Conservation (phyloP, 2,797 vertebrate genomes). For the Echeneis naucrates region DNA sequence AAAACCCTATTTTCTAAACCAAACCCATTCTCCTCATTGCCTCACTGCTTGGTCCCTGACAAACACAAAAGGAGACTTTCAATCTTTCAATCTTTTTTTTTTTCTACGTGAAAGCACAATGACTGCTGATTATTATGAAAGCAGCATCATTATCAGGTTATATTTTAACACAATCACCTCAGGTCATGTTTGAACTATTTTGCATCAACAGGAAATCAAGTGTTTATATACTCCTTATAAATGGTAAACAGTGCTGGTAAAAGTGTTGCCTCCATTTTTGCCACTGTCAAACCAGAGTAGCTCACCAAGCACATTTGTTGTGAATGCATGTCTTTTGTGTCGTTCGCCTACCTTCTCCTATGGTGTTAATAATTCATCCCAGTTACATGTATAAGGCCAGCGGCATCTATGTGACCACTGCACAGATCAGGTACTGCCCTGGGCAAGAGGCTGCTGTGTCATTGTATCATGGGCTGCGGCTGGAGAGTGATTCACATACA, state of each 20-base stretch:
- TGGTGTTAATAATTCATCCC: slow-evolving; percentile 72
- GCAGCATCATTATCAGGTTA: background rate
- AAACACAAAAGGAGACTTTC: background rate
- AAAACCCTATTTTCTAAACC: no score
- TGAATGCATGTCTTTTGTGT: slow-evolving; percentile 48
- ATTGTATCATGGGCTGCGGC: slow-evolving; percentile 41
- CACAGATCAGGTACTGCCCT: slow-evolving; percentile 60
- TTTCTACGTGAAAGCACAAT: background rate
- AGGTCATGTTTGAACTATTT: background rate
- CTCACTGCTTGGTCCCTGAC: no score
- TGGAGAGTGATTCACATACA: slow-evolving; percentile 31
- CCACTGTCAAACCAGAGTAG: slow-evolving; percentile 9
- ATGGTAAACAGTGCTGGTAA: background rate
- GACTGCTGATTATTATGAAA: background rate
- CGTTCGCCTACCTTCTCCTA: slow-evolving; percentile 19
- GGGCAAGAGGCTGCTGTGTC: slow-evolving; percentile 44
- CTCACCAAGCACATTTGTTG: slow-evolving; percentile 35
- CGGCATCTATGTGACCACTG: slow-evolving; percentile 58
- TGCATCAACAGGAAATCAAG: background rate
- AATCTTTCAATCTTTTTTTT: no score
- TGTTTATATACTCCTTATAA: background rate
- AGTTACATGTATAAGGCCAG: slow-evolving; percentile 52
- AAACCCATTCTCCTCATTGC: no score
- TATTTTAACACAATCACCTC: background rate
- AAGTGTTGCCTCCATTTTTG: background rate